Evolutionary conservation across 2,888 invertebrate species (phyloP).

Genomic region (Mythimna ferrago): DNA sequence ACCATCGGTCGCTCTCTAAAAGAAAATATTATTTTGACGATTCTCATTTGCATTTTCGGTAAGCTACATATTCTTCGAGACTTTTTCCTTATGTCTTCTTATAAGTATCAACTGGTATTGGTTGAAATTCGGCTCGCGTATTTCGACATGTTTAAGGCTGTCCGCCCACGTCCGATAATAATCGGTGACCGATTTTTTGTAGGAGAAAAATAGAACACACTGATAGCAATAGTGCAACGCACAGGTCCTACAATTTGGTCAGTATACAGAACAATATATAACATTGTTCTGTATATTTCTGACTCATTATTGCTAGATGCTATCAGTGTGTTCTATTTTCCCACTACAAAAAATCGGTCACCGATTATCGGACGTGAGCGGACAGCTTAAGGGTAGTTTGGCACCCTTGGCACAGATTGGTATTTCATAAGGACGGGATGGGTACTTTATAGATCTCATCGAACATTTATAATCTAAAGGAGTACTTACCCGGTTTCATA

Average conservation of each 20-base stretch:
- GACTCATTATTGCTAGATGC: no score
- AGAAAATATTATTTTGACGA: not conserved
- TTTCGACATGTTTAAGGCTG: constrained; percentile 5
- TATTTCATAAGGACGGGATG: not conserved
- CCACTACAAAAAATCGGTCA: no score
- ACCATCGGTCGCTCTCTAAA: not conserved
- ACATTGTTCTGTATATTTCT: no score
- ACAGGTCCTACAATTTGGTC: no score
- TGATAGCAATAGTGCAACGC: no score
- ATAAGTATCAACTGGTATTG: not conserved
- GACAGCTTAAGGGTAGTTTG: not conserved
- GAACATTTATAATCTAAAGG: not conserved
- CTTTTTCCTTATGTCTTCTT: not conserved
- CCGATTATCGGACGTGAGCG: no score
- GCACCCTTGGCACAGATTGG: not conserved
- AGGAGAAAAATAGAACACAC: no score
- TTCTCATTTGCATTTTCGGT: not conserved
- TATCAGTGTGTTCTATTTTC: no score
- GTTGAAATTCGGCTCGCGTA: constrained; percentile 12
- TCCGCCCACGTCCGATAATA: no score
- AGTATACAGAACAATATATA: no score
- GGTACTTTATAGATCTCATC: not conserved
- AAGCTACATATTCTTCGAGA: not conserved
- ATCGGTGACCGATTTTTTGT: no score
- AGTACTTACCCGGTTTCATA: not conserved